These are phyloP conservation scores for Crocidura indochinensis DNA, from an alignment of 2,797 vertebrate species.

Conservation along the genomic window DNA sequence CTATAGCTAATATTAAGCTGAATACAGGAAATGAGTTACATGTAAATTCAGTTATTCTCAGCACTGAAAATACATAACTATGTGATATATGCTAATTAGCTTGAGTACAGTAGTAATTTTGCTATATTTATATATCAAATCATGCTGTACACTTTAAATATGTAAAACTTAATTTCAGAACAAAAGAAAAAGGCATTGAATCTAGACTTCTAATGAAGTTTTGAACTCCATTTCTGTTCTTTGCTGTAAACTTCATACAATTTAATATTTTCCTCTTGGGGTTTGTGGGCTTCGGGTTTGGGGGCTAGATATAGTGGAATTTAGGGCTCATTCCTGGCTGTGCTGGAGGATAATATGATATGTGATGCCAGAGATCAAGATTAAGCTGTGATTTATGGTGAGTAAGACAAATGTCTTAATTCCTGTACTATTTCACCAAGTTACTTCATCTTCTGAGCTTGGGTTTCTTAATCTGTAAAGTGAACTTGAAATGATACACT, in stretches of 20 bases:
- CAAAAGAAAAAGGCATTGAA: neutral
- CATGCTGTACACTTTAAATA: neutral
- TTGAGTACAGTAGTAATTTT: neutral
- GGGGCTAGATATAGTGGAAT: too few relatives aligned
- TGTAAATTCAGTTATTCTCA: neutral
- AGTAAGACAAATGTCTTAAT: too few relatives aligned
- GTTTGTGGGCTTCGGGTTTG: too few relatives aligned
- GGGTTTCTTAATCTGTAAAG: slow-evolving; percentile 31
- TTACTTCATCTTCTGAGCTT: slow-evolving; percentile 30
- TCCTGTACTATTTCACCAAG: neutral
- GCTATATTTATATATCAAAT: neutral
- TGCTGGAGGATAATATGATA: too few relatives aligned
- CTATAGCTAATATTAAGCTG: neutral
- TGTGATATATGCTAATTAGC: neutral
- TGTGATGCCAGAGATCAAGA: too few relatives aligned
- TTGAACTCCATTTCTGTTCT: slow-evolving; percentile 1
- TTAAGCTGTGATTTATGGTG: too few relatives aligned
- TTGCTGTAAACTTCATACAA: neutral
- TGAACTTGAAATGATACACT: slow-evolving; percentile 8
- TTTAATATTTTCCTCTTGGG: too few relatives aligned
- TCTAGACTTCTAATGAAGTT: neutral
- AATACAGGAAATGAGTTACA: neutral
- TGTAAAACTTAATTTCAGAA: neutral
- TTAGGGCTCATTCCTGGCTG: too few relatives aligned
- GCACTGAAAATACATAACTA: neutral